Conservation (phyloP, 2,797 vertebrate genomes). For the Pampus argenteus region DNA sequence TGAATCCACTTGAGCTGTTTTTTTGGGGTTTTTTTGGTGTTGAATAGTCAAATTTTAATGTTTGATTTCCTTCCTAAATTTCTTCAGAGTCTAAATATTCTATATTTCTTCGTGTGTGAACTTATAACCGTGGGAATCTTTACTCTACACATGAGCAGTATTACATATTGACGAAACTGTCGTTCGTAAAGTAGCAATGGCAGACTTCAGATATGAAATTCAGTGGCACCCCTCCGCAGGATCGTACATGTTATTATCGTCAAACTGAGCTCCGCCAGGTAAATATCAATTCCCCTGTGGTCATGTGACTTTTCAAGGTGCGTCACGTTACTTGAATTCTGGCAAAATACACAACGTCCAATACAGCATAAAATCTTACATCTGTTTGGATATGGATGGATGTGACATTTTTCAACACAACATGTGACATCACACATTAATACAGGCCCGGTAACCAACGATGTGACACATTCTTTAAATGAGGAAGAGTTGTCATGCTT, state of each 20-base stretch:
- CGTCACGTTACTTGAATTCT: conserved; percentile 19
- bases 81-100: neutral
- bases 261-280: no score
- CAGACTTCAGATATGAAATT: conserved; percentile 15
- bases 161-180: conserved; percentile 7
- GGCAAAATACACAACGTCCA: conserved; percentile 50
- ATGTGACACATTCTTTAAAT: conserved; percentile 19
- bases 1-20: neutral
- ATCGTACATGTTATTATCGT: no score
- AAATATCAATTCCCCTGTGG: conserved; percentile 20
- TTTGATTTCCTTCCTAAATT: neutral
- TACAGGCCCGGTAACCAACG: conserved; percentile 30
- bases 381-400: conserved; percentile 24
- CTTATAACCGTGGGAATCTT: neutral
- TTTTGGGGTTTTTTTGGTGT: neutral
- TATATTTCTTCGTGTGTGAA: neutral
- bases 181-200: conserved; percentile 2
- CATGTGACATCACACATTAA: conserved; percentile 30
- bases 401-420: conserved; percentile 44
- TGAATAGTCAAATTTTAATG: neutral
- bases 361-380: conserved; percentile 25
- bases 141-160: neutral
- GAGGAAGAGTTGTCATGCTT: conserved; percentile 53
- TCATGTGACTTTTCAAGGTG: conserved; percentile 7
- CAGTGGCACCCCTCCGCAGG: neutral